Base-by-base conservation (phyloP, 2,888 invertebrate genomes). In the Drosophila macrospina region DNA sequence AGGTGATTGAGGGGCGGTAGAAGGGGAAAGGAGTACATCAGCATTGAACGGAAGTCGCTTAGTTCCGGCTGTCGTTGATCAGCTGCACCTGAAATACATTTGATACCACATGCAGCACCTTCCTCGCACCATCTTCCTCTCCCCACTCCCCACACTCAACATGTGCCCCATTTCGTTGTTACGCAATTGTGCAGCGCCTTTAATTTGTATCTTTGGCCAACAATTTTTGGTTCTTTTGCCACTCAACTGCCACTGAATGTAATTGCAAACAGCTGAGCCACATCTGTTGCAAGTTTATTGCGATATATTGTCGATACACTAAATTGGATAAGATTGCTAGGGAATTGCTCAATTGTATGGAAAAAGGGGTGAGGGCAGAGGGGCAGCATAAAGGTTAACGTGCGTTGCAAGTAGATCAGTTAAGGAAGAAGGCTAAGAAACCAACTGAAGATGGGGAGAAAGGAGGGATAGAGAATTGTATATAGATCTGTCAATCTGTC, bases 191-290 rank as follows among this genome's bases (percentile, higher is more conserved):
- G 54, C 76, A 74, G 63, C 48, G 85, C 70, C 80, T 85, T 85
- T 80, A 74, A 85, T 78, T 83, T 78, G 63, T 62, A 72, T 70
- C 69, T 71, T 24, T 63, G 61, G 65, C 51, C 59, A 16, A 32
- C 56, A 60, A 55, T 63, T 69, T 51, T 68, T 41, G 44, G 32
- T 60, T 62, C 50, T 60, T 45, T 44, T 45, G 55, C 66, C 69
- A 69, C 70, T 71, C 75, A 66, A 60, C 30, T 54, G 52, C 20
- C 20, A 10, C 34, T 13, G 32, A 44, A 10, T 47, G 75, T 82
- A 86, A 84, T 81, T 80, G 74, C 77, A 60, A 88, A 78, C 89
- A 89, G 85, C 89, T 88, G 89, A 83, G 74, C 55, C 76, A 79
- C 89, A 88, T 80, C 65, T 79, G 78, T 78, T 47, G 69, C 79